Evolutionary conservation across 2,888 invertebrate species (phyloP).

Genomic region (Coleophora flavipennella): DNA sequence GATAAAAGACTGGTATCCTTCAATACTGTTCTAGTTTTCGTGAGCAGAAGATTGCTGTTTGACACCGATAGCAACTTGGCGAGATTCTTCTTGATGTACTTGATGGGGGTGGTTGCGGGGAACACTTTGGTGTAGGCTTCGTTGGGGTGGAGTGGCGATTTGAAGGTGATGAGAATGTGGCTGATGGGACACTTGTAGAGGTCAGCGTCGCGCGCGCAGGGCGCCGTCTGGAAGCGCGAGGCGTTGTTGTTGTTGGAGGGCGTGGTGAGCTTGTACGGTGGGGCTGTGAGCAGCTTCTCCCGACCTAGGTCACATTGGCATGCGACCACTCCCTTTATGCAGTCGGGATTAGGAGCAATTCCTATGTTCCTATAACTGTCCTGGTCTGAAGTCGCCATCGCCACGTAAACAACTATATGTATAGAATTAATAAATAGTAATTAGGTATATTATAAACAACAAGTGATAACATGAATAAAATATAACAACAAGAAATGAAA

Average conservation of each 20-base stretch:
- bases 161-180: constrained; percentile 53
- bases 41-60: constrained; percentile 48
- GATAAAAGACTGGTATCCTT: constrained; percentile 50
- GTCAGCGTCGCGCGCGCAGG: constrained; percentile 43
- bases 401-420: neutral
- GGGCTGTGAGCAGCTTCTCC: constrained; percentile 58
- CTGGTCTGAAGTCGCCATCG: no score
- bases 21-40: constrained; percentile 55
- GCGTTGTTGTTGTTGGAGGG: constrained; percentile 32
- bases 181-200: constrained; percentile 53
- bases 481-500: constrained; percentile 7
- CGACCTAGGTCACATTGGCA: constrained; percentile 63
- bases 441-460: constrained; percentile 1
- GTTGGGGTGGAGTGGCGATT: constrained; percentile 47
- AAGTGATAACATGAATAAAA: neutral
- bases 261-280: constrained; percentile 38
- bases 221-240: constrained; percentile 47
- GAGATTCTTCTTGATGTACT: constrained; percentile 56
- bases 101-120: constrained; percentile 53
- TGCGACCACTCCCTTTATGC: constrained; percentile 22
- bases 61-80: constrained; percentile 52
- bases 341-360: constrained; percentile 3
- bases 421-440: neutral
- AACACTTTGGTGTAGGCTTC: constrained; percentile 59
- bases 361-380: neutral